Evolutionary conservation across 2,113 vertebrate species (phyloP).

Genomic region (Brachypteracias leptosomus): DNA sequence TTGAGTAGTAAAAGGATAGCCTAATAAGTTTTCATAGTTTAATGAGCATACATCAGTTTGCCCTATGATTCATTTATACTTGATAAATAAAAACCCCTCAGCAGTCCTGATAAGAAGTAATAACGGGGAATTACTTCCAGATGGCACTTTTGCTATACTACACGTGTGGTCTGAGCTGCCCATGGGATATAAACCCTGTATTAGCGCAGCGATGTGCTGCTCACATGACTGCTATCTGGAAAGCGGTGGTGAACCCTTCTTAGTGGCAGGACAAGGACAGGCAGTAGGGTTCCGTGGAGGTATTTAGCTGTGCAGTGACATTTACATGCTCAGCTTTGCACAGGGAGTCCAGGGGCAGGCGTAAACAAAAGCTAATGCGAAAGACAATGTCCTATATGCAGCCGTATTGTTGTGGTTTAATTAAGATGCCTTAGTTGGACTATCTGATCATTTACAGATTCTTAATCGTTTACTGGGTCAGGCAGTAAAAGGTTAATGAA

Average conservation of each 20-base stretch:
- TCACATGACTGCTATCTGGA: neutral
- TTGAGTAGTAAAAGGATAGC: constrained; percentile 57
- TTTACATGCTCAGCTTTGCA: neutral
- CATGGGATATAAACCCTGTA: neutral
- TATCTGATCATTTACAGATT: neutral
- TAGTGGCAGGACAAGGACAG: neutral
- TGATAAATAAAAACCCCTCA: constrained; percentile 70
- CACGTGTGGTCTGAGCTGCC: constrained; percentile 59
- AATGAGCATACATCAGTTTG: constrained; percentile 72
- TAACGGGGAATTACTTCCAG: constrained; percentile 76
- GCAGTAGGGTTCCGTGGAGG: neutral
- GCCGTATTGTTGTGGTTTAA: neutral
- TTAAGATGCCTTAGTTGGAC: neutral
- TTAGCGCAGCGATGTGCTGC: neutral
- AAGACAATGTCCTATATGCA: neutral
- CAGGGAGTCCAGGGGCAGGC: neutral
- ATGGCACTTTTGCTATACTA: constrained; percentile 65
- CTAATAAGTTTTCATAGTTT: constrained; percentile 72
- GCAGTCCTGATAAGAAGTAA: constrained; percentile 71
- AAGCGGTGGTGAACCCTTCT: neutral
- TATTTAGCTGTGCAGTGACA: neutral
- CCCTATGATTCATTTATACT: constrained; percentile 72
- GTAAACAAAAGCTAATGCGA: neutral
- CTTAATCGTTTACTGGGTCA: neutral
- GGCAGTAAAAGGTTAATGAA: neutral